Evolutionary conservation across 2,888 invertebrate genomes (phyloP), one percentile per base, ranked within the genome.

Genomic region (Andrena chrysosceles): DNA sequence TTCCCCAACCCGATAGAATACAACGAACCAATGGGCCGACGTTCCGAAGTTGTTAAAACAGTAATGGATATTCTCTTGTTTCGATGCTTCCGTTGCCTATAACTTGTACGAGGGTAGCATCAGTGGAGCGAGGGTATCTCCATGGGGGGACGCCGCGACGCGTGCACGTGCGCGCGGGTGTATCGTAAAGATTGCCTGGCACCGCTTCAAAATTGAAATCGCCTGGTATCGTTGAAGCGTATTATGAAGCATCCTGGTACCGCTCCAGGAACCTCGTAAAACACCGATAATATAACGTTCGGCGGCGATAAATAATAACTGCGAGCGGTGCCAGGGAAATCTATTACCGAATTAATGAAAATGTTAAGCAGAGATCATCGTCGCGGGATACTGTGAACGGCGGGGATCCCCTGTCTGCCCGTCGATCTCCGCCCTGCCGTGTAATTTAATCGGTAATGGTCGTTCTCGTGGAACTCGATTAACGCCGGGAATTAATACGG

Each of bases 161-260:
- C 20, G 23, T 26, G 56, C 56, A 8, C 42, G 35, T 48, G n/a
- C 16, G 29, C 31, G 64, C 56, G 74, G 72, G 49, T 82, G 77
- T 78, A 56, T 60, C 76, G 56, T 75, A 76, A 75, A 79, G 60
- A 71, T 56, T 66, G 16, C 5, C 75, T 85, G 85, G 85, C 87
- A 81, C 59, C 48, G 71, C 59, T 80, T 87, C 80, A 87, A 76
- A 87, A 85, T 77, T 75, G 76, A 85, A 87, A 85, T 83, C 76
- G 71, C 56, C 68, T 60, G 71, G 33, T 33, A 42, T 70, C 59
- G 75, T 59, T 62, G 60, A 68, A 52, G 64, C 29, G 74, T 29
- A 48, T 64, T 82, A 83, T 70, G 49, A 62, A 74, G 49, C 70
- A 70, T 76, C 81, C 73, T 83, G 81, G 76, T 75, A 81, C 29